Conservation (phyloP, 2,113 vertebrate genomes). For the Burhinus oedicnemus region DNA sequence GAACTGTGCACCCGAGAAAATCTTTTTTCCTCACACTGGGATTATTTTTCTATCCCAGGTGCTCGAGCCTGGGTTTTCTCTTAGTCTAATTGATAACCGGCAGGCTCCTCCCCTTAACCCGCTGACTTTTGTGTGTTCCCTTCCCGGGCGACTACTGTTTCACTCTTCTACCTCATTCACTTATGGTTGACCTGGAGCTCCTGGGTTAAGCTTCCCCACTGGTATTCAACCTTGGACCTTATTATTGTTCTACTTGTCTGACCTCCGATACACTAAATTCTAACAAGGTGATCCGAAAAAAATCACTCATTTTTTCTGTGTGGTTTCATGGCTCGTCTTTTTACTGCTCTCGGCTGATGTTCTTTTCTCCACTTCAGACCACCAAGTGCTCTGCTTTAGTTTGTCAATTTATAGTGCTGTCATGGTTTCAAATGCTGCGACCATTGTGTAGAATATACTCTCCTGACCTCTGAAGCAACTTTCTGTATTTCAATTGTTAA, state of each 20-base stretch:
- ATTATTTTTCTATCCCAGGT: constrained; percentile 20
- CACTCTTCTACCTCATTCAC: constrained; percentile 71
- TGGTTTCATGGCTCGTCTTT: constrained; percentile 72
- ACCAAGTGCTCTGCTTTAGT: constrained; percentile 76
- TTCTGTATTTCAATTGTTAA: constrained; percentile 86
- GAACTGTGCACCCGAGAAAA: not conserved
- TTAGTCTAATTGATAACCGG: constrained; percentile 54
- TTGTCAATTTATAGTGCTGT: constrained; percentile 89
- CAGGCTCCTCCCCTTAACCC: constrained; percentile 57
- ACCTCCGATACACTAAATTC: constrained; percentile 70
- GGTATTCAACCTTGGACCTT: constrained; percentile 75
- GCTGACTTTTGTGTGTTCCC: constrained; percentile 64
- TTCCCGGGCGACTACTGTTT: constrained; percentile 46
- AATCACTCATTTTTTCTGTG: constrained; percentile 68
- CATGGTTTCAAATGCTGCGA: constrained; percentile 85
- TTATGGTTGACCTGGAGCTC: constrained; percentile 81
- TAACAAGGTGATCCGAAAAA: constrained; percentile 76
- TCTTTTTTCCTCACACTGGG: not conserved
- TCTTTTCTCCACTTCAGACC: constrained; percentile 75
- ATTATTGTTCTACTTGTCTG: constrained; percentile 73
- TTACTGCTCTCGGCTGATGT: constrained; percentile 62
- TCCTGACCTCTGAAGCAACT: constrained; percentile 80
- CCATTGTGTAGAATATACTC: constrained; percentile 85
- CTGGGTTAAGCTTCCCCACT: constrained; percentile 81
- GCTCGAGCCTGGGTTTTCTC: not conserved